phyloP scores from a whole-genome alignment of 2,888 invertebrate genomes.

The Leucoma salicis region DNA sequence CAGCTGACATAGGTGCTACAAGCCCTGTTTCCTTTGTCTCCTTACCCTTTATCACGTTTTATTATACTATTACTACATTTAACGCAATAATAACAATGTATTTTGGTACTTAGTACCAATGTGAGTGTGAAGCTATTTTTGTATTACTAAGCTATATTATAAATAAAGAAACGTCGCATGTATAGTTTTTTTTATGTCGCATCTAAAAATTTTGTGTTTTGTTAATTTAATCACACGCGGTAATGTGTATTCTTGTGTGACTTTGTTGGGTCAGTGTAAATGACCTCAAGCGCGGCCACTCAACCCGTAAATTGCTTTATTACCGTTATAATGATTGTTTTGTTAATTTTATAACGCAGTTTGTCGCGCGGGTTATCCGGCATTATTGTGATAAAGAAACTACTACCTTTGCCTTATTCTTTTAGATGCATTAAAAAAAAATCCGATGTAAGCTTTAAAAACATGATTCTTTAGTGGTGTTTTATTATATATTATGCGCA shows the following conservation, averaged over 20 bases:
- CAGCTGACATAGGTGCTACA: slow-evolving; percentile 79
- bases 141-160: slow-evolving; percentile 19
- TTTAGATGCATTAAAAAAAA: neutral
- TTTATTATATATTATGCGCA: slow-evolving; percentile 4
- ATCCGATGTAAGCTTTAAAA: neutral
- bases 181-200: slow-evolving; percentile 24
- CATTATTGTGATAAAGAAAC: slow-evolving; percentile 2
- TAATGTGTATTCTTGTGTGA: slow-evolving; percentile 29
- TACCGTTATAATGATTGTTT: slow-evolving; percentile 53
- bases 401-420: slow-evolving; percentile 8
- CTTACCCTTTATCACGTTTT: slow-evolving; percentile 4
- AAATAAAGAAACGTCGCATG: slow-evolving; percentile 24
- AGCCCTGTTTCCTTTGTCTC: slow-evolving; percentile 60
- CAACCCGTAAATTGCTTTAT: slow-evolving; percentile 41
- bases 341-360: slow-evolving; percentile 29
- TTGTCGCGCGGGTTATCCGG: slow-evolving; percentile 13
- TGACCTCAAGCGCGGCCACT: slow-evolving; percentile 54
- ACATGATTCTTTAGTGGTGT: neutral
- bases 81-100: neutral
- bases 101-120: neutral
- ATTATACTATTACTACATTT: neutral
- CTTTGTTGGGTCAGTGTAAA: slow-evolving; percentile 55
- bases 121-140: slow-evolving; percentile 42
- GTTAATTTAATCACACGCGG: slow-evolving; percentile 30
- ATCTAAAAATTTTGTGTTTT: slow-evolving; percentile 23